These are phyloP conservation scores for Meteorus sp. DNA, from an alignment of 1,140 invertebrate species.

Conservation along the genomic window DNA sequence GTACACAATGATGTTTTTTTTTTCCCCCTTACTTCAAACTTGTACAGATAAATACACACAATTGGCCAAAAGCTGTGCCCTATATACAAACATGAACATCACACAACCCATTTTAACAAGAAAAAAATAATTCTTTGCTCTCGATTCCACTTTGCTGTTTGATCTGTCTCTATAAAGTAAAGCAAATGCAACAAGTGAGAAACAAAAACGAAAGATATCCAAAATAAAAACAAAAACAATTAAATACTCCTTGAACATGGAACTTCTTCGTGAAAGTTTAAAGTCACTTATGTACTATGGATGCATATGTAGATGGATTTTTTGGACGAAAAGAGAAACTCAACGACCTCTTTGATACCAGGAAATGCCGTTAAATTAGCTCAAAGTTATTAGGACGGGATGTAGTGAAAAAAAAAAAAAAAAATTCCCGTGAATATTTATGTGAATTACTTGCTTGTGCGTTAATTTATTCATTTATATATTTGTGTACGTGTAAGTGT, in stretches of 20 bases:
- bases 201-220: too few relatives aligned
- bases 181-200: neutral
- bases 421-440: neutral
- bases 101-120: too few relatives aligned
- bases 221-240: slow-evolving; percentile 11
- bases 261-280: slow-evolving; percentile 5
- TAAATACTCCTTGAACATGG: slow-evolving; percentile 4
- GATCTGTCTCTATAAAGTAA: neutral
- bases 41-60: neutral
- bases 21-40: neutral
- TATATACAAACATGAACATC: neutral
- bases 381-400: slow-evolving; percentile 1
- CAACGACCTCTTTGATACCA: slow-evolving; percentile 9
- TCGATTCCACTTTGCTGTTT: neutral
- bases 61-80: neutral
- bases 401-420: neutral
- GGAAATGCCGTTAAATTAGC: slow-evolving; percentile 3
- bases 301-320: too few relatives aligned
- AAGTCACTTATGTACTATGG: neutral
- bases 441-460: neutral
- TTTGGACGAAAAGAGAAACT: slow-evolving; percentile 17
- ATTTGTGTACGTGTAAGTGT: neutral
- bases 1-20: slow-evolving; percentile 36
- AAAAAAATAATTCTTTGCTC: too few relatives aligned
- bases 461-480: neutral